Percentiles rank a stretch among this genome's conserved stretches.
Evolutionary conservation across 2,797 vertebrate species (phyloP).

Genomic region (Cyprinodon diabolis): DNA sequence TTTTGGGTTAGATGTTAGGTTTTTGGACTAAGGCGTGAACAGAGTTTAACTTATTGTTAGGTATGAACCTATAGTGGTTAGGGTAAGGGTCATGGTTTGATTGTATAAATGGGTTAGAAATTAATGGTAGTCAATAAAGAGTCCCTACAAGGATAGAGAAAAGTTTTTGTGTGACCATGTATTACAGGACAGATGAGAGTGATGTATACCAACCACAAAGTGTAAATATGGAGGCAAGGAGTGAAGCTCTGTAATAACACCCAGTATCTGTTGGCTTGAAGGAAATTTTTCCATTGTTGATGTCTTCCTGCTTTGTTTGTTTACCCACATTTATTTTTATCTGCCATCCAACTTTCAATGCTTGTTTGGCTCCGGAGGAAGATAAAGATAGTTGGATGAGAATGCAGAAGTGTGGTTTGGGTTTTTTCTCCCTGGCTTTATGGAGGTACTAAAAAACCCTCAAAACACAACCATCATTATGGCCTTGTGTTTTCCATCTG

Average conservation of each 20-base stretch:
- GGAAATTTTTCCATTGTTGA: slow-evolving; percentile 59
- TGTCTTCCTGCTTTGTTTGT: slow-evolving; percentile 60
- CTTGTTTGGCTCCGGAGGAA: slow-evolving; percentile 36
- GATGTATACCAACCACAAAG: slow-evolving; percentile 21
- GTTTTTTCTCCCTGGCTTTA: not conserved
- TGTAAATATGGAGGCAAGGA: slow-evolving; percentile 10
- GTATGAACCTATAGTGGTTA: too few relatives aligned
- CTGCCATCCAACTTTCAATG: slow-evolving; percentile 14
- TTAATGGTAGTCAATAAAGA: too few relatives aligned
- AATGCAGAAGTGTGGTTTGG: slow-evolving; percentile 8
- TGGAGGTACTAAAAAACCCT: slow-evolving; percentile 10
- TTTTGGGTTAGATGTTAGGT: too few relatives aligned
- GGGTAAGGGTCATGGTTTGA: too few relatives aligned
- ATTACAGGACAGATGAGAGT: slow-evolving; percentile 38
- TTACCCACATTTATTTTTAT: slow-evolving; percentile 64
- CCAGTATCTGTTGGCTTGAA: slow-evolving; percentile 31
- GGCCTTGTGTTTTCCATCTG: slow-evolving; percentile 37
- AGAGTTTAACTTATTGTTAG: too few relatives aligned
- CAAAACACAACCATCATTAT: slow-evolving; percentile 16
- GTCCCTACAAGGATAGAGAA: too few relatives aligned
- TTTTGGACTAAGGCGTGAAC: too few relatives aligned
- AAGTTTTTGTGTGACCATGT: slow-evolving; percentile 13
- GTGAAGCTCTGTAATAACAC: slow-evolving; percentile 45
- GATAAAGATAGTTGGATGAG: slow-evolving; percentile 32
- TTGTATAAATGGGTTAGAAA: too few relatives aligned